A percentile compares a stretch with the other conserved stretches of the same genome.
These are phyloP conservation scores for Sebastes kiyomatsui DNA, from an alignment of 2,797 vertebrate genomes.

Conservation along the genomic window DNA sequence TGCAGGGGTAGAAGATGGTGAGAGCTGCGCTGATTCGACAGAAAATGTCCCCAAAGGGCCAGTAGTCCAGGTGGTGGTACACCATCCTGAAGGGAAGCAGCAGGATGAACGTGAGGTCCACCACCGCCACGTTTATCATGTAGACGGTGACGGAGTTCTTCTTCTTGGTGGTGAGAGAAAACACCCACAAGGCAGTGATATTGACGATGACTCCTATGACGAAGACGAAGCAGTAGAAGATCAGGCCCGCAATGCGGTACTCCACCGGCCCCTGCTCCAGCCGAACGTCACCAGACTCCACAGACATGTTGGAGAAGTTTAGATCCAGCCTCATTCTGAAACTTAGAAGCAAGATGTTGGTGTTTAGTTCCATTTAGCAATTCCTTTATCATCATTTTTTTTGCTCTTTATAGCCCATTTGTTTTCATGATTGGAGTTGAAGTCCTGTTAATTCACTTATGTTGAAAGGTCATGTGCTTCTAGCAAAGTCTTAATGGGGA, in stretches of 20 bases:
- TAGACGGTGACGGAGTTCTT: conserved; percentile 93
- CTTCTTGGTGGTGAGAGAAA: conserved; percentile 95
- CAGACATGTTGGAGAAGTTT: conserved; percentile 68
- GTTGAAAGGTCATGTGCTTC: neutral
- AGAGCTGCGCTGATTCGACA: conserved; percentile 88
- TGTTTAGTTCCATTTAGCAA: neutral
- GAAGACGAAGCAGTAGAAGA: conserved; percentile 91
- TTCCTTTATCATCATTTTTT: neutral
- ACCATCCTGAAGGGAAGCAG: conserved; percentile 91
- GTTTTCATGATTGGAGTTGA: neutral
- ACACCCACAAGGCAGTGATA: conserved; percentile 93
- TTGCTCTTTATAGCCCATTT: neutral
- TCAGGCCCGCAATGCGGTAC: conserved; percentile 85
- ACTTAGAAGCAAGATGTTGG: neutral
- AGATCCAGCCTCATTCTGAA: conserved; percentile 58
- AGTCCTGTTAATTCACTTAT: neutral
- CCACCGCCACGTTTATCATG: conserved; percentile 95
- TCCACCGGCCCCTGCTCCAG: conserved; percentile 77
- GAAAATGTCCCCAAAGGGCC: conserved; percentile 91
- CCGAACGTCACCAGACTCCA: neutral
- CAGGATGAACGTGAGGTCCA: conserved; percentile 91
- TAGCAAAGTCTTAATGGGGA: neutral
- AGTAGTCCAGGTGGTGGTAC: conserved; percentile 86
- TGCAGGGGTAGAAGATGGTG: conserved; percentile 93
- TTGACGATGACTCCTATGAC: conserved; percentile 90